Base-by-base conservation (phyloP, 1,140 invertebrate species). In the Cydia splendana region DNA sequence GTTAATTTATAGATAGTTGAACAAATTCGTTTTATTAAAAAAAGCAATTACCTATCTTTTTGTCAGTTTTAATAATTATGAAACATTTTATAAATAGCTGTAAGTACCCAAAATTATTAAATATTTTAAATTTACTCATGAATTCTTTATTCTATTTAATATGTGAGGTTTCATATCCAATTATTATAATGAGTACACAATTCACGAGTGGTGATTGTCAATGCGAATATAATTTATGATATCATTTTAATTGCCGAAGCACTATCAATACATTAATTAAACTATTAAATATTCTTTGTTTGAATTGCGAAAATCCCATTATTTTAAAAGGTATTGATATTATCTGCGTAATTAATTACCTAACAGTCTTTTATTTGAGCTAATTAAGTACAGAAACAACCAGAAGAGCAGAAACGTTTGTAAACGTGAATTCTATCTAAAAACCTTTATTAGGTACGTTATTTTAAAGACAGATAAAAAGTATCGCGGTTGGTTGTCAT, bases 211-310 rank as follows among this genome's bases (percentile, higher is more conserved):
- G 18, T 12, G 20, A 62, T 24, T 62, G 57, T 62, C 9, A 24
- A 24, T 62, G 24, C n/a, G 9, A 62, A 62, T 62, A 62, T 62
- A 12, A 62, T 62, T 62, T 24, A 62, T 62, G 15, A 57, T 62
- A 62, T 62, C 18, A 62, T 62, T 62, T 57, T 57, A 57, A 62
- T 62, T 62, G 6, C 10, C n/a, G 51, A 62, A 62, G 20, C 57
- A 62, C 57, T 24, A 62, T 57, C 53, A 57, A 57, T 30, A 28
- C 28, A 67, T 15, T 34, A 34, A 42, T 71, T 42, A n/a, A n/a
- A 34, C 28, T 4, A 77, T 78, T 53, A 1, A 79, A 12, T 42
- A 76, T 67, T 28, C 45, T 75, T 15, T 48, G 53, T 28, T 48
- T 28, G 10, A 77, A 34, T 62, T 18, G 9, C 5, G 1, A 62